These are phyloP conservation scores for Fistularia commersonii DNA, from an alignment of 2,797 vertebrate genomes.

Conservation along the genomic window DNA sequence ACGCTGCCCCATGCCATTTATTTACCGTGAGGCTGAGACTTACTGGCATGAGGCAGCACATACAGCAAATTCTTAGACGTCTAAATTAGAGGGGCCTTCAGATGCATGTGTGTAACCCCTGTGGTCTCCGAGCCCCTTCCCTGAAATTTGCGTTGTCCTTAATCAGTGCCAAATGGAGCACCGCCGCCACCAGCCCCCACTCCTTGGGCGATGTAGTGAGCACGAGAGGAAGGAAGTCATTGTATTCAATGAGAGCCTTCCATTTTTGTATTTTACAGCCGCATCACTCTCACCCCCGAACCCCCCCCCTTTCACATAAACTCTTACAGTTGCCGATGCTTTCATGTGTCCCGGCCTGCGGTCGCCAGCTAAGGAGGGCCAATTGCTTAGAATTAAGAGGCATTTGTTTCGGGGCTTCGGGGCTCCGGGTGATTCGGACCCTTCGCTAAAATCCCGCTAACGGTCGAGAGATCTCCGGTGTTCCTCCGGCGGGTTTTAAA, in stretches of 20 bases:
- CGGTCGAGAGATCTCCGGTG: too few relatives aligned
- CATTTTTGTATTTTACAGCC: conserved; percentile 63
- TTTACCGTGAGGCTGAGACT: conserved; percentile 67
- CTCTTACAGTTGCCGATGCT: conserved; percentile 55
- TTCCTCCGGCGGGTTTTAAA: too few relatives aligned
- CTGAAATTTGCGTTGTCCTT: conserved; percentile 64
- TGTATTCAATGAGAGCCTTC: conserved; percentile 63
- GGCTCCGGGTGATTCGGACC: conserved; percentile 50
- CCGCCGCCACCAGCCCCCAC: conserved; percentile 6
- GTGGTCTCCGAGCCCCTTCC: conserved; percentile 56
- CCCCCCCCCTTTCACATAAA: conserved; percentile 11
- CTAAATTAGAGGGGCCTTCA: conserved; percentile 74
- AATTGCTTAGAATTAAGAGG: conserved; percentile 68
- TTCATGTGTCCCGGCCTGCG: conserved; percentile 63
- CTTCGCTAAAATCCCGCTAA: conserved; percentile 31
- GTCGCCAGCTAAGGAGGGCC: conserved; percentile 46
- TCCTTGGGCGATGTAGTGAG: conserved; percentile 23
- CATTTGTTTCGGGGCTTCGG: conserved; percentile 59
- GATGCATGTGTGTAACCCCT: conserved; percentile 72
- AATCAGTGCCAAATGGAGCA: conserved; percentile 75
- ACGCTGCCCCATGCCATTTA: conserved; percentile 56
- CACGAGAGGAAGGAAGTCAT: conserved; percentile 67
- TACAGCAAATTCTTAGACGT: conserved; percentile 75
- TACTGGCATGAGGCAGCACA: conserved; percentile 67
- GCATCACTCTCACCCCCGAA: conserved; percentile 20